A percentile compares a stretch with the other conserved stretches of the same genome.
phyloP scores from a whole-genome alignment of 2,797 vertebrate species.

The Melanotaenia pygmaea region DNA sequence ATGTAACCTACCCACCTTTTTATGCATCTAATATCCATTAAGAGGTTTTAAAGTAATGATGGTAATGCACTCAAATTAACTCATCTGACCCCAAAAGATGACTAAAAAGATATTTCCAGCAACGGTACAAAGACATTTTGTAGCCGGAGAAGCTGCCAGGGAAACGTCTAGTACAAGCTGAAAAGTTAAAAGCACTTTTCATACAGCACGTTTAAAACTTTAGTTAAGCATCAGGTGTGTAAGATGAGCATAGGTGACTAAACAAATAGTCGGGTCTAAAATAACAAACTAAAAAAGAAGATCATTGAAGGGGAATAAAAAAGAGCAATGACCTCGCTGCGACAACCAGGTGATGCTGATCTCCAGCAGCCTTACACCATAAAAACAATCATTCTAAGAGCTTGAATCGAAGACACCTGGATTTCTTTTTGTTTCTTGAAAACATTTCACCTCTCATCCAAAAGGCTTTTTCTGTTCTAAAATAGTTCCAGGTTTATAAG shows the following conservation, averaged over 20 bases:
- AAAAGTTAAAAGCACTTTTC: not conserved
- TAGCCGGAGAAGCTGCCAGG: not conserved
- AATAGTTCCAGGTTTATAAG: not conserved
- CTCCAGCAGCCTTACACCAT: not conserved
- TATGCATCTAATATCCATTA: slow-evolving; percentile 22
- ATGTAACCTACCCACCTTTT: slow-evolving; percentile 16
- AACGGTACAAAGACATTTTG: slow-evolving; percentile 4
- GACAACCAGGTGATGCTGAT: not conserved
- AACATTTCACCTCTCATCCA: not conserved
- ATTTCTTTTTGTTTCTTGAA: not conserved
- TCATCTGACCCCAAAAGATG: slow-evolving; percentile 22
- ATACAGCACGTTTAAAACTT: not conserved
- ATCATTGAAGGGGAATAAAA: not conserved
- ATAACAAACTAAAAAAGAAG: not conserved
- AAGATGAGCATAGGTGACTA: not conserved
- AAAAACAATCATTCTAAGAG: not conserved
- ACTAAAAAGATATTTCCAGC: slow-evolving; percentile 12
- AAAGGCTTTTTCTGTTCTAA: not conserved
- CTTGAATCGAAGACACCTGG: not conserved
- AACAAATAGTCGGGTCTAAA: not conserved
- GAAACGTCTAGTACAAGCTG: not conserved
- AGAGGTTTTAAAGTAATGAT: slow-evolving; percentile 1
- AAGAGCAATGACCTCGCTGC: not conserved
- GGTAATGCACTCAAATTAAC: slow-evolving; percentile 10
- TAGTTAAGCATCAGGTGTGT: too few relatives aligned